These are phyloP conservation scores for Atherinosoma microstoma DNA, from an alignment of 2,797 vertebrate species.

Conservation along the genomic window DNA sequence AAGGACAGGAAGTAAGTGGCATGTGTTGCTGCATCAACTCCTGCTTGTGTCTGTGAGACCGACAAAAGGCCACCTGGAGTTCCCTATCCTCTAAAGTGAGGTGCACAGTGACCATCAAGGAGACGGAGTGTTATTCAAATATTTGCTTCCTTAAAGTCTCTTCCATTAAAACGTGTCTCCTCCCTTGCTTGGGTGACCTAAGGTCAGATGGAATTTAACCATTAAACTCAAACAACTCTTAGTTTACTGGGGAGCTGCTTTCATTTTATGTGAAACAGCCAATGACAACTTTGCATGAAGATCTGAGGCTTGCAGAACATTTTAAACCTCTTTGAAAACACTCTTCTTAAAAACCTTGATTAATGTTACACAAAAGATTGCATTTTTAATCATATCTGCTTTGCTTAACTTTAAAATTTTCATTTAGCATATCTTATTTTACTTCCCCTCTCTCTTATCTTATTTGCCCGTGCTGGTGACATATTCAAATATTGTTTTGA, in stretches of 20 bases:
- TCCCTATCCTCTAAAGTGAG: conserved; percentile 23
- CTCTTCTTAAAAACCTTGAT: neutral
- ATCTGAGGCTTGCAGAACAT: neutral
- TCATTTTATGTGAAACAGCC: too few species aligned
- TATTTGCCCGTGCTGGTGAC: neutral
- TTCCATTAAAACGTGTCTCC: conserved; percentile 21
- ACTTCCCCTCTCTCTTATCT: neutral
- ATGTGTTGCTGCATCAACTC: neutral
- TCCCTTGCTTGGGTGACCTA: too few species aligned
- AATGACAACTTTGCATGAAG: too few species aligned
- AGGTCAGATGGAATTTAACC: too few species aligned
- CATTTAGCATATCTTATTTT: neutral
- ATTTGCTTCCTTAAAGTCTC: conserved; percentile 27
- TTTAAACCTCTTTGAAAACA: neutral
- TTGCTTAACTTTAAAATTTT: neutral
- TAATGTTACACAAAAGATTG: neutral
- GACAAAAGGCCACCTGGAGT: neutral
- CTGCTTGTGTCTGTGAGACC: neutral
- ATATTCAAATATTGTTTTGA: too few species aligned
- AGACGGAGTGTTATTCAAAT: conserved; percentile 30
- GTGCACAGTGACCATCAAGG: conserved; percentile 24
- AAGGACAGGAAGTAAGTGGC: neutral
- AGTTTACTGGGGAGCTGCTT: too few species aligned
- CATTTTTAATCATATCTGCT: neutral
- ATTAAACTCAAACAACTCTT: too few species aligned